Evolutionary conservation across 2,113 vertebrate genomes (phyloP), one percentile per base, ranked within the genome.

Genomic region (Corythaixoides concolor): DNA sequence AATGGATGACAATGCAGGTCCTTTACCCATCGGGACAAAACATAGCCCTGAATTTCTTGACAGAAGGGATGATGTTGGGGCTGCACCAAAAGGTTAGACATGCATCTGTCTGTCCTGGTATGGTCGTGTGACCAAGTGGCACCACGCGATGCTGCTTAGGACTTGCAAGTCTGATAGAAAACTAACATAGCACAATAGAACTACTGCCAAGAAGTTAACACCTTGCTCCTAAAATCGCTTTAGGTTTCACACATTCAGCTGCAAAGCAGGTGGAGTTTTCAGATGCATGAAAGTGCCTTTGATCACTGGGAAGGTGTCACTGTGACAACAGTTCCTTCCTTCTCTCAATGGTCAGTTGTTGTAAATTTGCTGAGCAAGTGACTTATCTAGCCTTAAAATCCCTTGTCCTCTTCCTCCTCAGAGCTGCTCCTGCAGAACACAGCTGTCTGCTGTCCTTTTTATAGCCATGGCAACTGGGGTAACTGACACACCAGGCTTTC

Each of bases 71-170:
- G 73, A 15, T 23, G 45, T 26, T 41, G 32, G 27, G 49, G 43
- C 39, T 56, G 41, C 10, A 7, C 2, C 8, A 2, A 0, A 2
- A 6, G 91, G 47, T 24, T 58, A 37, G 52, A 2, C 4, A 2
- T 10, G 10, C 12, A 2, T 23, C 50, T 8, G 5, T 33, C 19
- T 12, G 59, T 62, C 62, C 60, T 3, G 1, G 17, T 15, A 0
- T 9, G 0, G 9, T 15, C 0, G 0, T 10, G 58, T 2, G 47
- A 37, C 63, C 1, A 1, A 39, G 27, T 2, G 67, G 26, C n/a
- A 37, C 23, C 3, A 15, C 39, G 0, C 0, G 1, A 10, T 5
- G 59, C 12, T 15, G 27, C 56, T 56, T 59, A 11, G 47, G 58
- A 5, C 20, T 26, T 11, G 15, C 1, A 11, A 4, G 17, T 49